Conservation (phyloP, 2,888 invertebrate genomes). For the Pachymerium ferrugineum region DNA sequence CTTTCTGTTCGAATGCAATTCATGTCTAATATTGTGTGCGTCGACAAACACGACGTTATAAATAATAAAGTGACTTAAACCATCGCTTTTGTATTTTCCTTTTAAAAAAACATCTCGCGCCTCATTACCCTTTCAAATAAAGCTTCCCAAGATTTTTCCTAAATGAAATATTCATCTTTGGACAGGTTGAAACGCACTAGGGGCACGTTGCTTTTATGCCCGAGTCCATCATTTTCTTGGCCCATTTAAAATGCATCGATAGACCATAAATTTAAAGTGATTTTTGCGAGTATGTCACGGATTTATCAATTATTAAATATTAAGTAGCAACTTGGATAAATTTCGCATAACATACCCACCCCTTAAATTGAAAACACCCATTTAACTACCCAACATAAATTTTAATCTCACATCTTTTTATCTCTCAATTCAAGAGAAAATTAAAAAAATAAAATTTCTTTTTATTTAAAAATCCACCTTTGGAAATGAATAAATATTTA, state of each 20-base stretch:
- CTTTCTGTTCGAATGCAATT: too few species aligned
- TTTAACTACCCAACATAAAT: background rate
- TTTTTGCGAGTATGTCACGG: slow-evolving; percentile 33
- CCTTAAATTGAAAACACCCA: slow-evolving; percentile 18
- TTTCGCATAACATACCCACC: background rate
- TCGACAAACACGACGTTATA: too few species aligned
- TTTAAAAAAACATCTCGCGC: too few species aligned
- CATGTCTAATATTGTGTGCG: too few species aligned
- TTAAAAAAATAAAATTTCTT: background rate
- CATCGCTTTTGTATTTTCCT: too few species aligned
- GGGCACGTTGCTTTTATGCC: background rate
- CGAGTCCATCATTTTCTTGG: background rate
- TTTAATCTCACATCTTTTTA: background rate
- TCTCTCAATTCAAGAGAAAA: background rate
- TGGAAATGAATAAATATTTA: background rate
- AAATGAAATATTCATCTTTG: slow-evolving; percentile 29
- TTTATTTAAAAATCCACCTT: too few species aligned
- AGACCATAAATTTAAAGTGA: slow-evolving; percentile 34
- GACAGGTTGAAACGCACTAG: slow-evolving; percentile 1
- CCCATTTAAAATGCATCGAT: slow-evolving; percentile 33
- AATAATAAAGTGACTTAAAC: too few species aligned
- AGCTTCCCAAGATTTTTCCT: slow-evolving; percentile 23
- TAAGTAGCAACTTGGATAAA: background rate
- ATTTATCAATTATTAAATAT: slow-evolving; percentile 34
- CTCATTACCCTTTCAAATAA: slow-evolving; percentile 27